These are phyloP conservation scores for Capitella teleta DNA, from an alignment of 1,140 invertebrate genomes.

Conservation along the genomic window DNA sequence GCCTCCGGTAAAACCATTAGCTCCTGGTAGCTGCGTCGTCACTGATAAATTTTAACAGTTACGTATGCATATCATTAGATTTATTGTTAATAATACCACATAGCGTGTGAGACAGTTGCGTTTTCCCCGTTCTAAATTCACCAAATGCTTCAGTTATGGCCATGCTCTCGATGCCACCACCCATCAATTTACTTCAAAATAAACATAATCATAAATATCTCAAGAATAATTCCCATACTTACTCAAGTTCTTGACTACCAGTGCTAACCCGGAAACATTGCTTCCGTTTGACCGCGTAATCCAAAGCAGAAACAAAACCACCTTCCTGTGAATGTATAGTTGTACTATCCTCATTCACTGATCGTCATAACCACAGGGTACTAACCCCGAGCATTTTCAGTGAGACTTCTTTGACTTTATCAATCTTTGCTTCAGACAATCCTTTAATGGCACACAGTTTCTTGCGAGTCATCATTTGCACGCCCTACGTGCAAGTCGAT, in stretches of 20 bases:
- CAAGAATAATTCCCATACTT: no score
- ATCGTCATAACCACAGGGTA: no score
- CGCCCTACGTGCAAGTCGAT: constrained; percentile 47
- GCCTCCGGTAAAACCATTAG: constrained; percentile 58
- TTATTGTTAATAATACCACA: constrained; percentile 42
- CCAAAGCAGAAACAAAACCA: constrained; percentile 61
- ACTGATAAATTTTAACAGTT: constrained; percentile 37
- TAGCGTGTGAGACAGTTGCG: constrained; percentile 63
- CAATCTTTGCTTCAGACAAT: constrained; percentile 67
- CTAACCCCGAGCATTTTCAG: constrained; percentile 45
- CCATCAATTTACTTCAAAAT: constrained; percentile 46
- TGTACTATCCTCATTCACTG: neutral
- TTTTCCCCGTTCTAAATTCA: constrained; percentile 61
- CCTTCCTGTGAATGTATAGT: constrained; percentile 23
- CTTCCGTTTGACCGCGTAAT: constrained; percentile 61
- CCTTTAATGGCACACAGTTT: constrained; percentile 63
- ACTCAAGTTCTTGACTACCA: constrained; percentile 63
- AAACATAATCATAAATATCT: no score
- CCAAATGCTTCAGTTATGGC: constrained; percentile 48
- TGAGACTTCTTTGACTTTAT: constrained; percentile 71
- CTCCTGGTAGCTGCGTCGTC: constrained; percentile 60
- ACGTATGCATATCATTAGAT: neutral
- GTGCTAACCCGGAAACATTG: constrained; percentile 61
- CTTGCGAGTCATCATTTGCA: constrained; percentile 68
- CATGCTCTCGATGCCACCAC: constrained; percentile 48